These are phyloP conservation scores for Buathra laborator DNA, from an alignment of 2,888 invertebrate genomes.

Conservation along the genomic window DNA sequence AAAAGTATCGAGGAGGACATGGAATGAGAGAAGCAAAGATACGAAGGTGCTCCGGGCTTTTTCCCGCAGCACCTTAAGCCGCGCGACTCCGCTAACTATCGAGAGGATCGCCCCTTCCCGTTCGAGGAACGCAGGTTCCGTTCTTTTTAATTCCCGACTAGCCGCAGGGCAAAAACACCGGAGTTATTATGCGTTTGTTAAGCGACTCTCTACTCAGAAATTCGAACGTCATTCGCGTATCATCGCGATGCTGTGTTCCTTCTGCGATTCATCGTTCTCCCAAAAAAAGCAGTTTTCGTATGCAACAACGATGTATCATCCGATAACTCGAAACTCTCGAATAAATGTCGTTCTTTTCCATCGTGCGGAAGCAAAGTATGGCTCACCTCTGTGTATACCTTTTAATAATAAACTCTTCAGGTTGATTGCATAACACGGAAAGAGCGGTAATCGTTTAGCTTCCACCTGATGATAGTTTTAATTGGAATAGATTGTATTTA, in stretches of 20 bases:
- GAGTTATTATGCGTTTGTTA: no score
- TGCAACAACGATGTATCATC: no score
- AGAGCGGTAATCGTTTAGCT: constrained; percentile 52
- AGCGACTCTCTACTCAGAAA: no score
- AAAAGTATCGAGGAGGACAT: constrained; percentile 44
- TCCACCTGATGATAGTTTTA: constrained; percentile 73
- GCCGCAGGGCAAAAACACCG: neutral
- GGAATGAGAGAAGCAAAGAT: constrained; percentile 22
- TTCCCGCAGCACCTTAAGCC: constrained; percentile 4
- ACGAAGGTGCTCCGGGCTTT: constrained; percentile 12
- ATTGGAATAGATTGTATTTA: constrained; percentile 79
- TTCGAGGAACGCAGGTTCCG: constrained; percentile 33
- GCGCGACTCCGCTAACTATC: neutral
- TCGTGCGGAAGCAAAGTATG: neutral
- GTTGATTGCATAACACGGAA: constrained; percentile 55
- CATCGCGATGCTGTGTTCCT: no score
- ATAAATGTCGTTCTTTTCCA: neutral
- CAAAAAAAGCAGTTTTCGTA: no score
- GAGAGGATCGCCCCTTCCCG: neutral
- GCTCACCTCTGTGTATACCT: neutral
- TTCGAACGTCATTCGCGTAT: no score
- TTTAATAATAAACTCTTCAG: constrained; percentile 38
- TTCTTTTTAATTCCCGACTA: constrained; percentile 49
- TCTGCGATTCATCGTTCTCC: neutral
- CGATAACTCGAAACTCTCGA: no score